Evolutionary conservation across 1,140 invertebrate genomes (phyloP), one percentile per base, ranked within the genome.

Genomic region (Apis laboriosa): DNA sequence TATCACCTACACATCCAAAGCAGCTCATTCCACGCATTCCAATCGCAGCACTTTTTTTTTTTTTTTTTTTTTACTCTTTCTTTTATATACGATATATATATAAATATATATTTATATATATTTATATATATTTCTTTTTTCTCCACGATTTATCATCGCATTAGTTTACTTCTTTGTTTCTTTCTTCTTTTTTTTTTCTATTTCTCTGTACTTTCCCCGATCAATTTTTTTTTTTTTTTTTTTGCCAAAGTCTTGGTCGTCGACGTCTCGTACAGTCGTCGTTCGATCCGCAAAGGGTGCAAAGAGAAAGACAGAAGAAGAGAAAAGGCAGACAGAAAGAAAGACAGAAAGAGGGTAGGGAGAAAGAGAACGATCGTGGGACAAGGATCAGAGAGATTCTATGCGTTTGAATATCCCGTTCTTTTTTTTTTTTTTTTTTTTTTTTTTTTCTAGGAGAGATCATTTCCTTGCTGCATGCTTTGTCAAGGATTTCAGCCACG

Each of bases 1-100:
- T 90, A 91, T 87, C 90, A 90, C 90, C 92, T 94, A 93, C 90
- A 94, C 93, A 94, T 93, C 90, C 92, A 94, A 94, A 94, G 92
- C 93, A 92, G 90, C 90, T 93, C 93, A 94, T 94, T 94, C 92
- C 91, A 92, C 91, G 91, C 93, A 92, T 93, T 88, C 84, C 80
- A 88, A 80, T 83, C 87, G 86, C 86, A 88, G 75, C 83, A 61
- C 78, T 61, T 80, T 70, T 43, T 43, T 43, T 43, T 80, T 70
- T 43, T 43, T 43, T 43, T 80, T 70, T 24, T 24, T 24, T 24
- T 77, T 60, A 80, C 72, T 76, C 64, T 71, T 77, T 74, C 71
- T 61, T 71, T 43, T 77, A 81, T 72, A 21, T n/a, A 19, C 43
- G 34, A 3, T 64, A 34, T 64, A 64, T 24, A 70, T 1, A 68